Evolutionary conservation across 2,888 invertebrate genomes (phyloP).

Genomic region (Cantharis nigra): DNA sequence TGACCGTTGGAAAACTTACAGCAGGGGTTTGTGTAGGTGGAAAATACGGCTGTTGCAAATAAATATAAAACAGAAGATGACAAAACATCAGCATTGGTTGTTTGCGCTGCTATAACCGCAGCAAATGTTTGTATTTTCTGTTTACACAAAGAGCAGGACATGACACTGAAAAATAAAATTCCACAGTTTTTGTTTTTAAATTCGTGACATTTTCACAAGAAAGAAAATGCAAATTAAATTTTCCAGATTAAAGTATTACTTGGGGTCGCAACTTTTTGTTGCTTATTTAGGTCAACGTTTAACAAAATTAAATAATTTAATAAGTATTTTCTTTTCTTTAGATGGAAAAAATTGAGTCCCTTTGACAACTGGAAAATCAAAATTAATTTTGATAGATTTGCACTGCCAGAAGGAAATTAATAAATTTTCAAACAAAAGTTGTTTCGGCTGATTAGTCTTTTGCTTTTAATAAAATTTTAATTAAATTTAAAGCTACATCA

Average conservation of each 20-base stretch:
- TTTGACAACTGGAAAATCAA: background rate
- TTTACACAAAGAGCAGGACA: background rate
- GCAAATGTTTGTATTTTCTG: background rate
- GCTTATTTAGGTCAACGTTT: background rate
- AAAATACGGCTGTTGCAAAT: too few relatives aligned
- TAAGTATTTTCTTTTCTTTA: background rate
- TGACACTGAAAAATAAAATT: background rate
- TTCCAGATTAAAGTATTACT: background rate
- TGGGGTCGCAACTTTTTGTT: background rate
- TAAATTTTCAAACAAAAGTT: background rate
- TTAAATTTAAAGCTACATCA: background rate
- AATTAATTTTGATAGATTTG: background rate
- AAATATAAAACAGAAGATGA: too few relatives aligned
- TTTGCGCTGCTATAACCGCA: background rate
- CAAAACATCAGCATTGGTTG: too few relatives aligned
- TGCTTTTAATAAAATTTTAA: background rate
- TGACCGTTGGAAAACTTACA: too few relatives aligned
- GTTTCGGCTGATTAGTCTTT: background rate
- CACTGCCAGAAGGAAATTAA: background rate
- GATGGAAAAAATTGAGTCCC: background rate
- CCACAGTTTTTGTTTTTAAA: background rate
- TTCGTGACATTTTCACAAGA: background rate
- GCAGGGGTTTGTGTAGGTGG: too few relatives aligned
- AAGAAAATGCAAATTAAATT: background rate
- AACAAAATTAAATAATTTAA: background rate